A percentile compares a stretch with the other conserved stretches of the same genome.
These are phyloP conservation scores for Neolamprologus kungweensis DNA, from an alignment of 2,113 vertebrate species.

Conservation along the genomic window DNA sequence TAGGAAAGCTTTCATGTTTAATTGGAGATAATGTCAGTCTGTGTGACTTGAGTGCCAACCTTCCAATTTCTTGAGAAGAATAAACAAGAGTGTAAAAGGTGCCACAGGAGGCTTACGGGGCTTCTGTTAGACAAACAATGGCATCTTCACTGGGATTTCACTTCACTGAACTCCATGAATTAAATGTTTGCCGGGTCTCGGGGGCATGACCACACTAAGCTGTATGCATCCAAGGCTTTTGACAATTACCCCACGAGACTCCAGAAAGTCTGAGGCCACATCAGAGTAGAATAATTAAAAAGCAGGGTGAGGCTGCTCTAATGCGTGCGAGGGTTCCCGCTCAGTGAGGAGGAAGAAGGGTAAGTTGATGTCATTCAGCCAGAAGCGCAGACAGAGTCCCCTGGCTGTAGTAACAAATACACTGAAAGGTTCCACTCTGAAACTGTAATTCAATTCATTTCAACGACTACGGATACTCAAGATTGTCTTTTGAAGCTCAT, in stretches of 20 bases:
- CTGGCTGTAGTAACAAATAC: slow-evolving; percentile 17
- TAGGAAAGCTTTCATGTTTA: slow-evolving; percentile 29
- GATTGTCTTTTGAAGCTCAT: background rate
- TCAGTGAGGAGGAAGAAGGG: slow-evolving; percentile 20
- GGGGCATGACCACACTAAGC: slow-evolving; percentile 59
- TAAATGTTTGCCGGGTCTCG: slow-evolving; percentile 43
- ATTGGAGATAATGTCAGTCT: slow-evolving; percentile 35
- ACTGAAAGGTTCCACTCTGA: background rate
- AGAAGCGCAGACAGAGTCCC: slow-evolving; percentile 7
- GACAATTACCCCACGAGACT: slow-evolving; percentile 69
- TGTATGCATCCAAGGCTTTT: slow-evolving; percentile 61
- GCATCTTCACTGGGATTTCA: slow-evolving; percentile 18
- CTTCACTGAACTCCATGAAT: slow-evolving; percentile 42
- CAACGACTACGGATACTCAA: no score
- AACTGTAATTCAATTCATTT: background rate
- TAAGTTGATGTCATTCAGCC: slow-evolving; percentile 33
- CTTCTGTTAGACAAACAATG: slow-evolving; percentile 33
- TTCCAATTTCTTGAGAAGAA: slow-evolving; percentile 44
- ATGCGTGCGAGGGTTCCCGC: slow-evolving; percentile 26
- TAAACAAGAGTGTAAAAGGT: slow-evolving; percentile 39
- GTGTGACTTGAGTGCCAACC: background rate
- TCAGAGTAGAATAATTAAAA: slow-evolving; percentile 64
- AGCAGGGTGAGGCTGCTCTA: slow-evolving; percentile 61
- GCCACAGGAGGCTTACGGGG: slow-evolving; percentile 10
- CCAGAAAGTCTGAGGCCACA: slow-evolving; percentile 70